Percentiles rank a stretch among this genome's conserved stretches.
phyloP scores from a whole-genome alignment of 2,113 vertebrate species.

The Bufo bufo region DNA sequence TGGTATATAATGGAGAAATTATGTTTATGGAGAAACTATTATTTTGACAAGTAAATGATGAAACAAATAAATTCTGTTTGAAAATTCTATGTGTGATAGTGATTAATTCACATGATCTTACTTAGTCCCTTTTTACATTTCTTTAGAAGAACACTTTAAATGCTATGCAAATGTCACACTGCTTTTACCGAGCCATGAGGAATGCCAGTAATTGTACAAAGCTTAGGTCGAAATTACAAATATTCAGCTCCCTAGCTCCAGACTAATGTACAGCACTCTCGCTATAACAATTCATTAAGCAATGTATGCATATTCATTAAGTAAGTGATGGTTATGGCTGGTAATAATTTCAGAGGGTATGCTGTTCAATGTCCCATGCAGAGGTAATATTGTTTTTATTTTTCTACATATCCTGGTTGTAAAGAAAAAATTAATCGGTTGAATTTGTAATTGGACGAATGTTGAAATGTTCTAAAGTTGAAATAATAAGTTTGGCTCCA shows the following conservation, averaged over 20 bases:
- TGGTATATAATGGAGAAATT: too few relatives aligned
- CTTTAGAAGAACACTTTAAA: background rate
- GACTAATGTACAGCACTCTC: conserved; percentile 1
- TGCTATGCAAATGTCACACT: conserved; percentile 2
- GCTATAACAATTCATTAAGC: conserved; percentile 1
- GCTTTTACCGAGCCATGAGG: background rate
- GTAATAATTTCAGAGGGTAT: background rate
- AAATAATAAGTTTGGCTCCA: background rate
- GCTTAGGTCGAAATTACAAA: background rate
- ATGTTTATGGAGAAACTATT: too few relatives aligned
- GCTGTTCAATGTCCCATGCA: background rate
- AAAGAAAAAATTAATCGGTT: background rate
- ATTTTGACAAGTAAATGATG: too few relatives aligned
- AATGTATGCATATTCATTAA: background rate
- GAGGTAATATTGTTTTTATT: background rate
- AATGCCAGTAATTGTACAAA: conserved; percentile 2
- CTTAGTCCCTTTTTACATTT: background rate
- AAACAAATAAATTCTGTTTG: background rate
- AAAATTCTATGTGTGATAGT: background rate
- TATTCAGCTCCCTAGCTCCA: background rate
- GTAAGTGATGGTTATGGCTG: conserved; percentile 4
- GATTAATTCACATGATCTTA: background rate
- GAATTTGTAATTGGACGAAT: conserved; percentile 5
- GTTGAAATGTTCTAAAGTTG: background rate
- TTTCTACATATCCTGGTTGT: background rate